Evolutionary conservation across 2,113 vertebrate genomes (phyloP).

Genomic region (Orientallactaga bullata): DNA sequence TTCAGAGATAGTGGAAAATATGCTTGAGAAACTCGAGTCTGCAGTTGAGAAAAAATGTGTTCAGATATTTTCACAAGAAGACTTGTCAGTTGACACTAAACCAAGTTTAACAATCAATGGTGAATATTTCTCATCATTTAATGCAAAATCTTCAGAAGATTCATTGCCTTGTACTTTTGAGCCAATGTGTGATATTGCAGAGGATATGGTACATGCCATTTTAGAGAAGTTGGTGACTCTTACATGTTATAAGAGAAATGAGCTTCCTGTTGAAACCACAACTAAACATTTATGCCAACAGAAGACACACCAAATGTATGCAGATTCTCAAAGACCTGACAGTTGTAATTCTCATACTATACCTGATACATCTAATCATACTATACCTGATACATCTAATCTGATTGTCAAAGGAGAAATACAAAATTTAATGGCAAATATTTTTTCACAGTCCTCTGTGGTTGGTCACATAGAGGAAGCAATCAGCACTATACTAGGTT

Average conservation of each 20-base stretch:
- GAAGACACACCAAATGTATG: neutral
- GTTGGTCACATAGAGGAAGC: slow-evolving; percentile 72
- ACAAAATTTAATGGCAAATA: slow-evolving; percentile 65
- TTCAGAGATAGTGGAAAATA: slow-evolving; percentile 81
- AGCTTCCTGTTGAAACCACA: slow-evolving; percentile 10
- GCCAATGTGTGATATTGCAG: slow-evolving; percentile 75
- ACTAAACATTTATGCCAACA: neutral
- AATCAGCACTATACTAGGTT: slow-evolving; percentile 72
- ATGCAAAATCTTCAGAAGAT: neutral
- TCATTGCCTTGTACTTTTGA: neutral
- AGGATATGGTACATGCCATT: slow-evolving; percentile 78
- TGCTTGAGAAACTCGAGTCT: slow-evolving; percentile 76
- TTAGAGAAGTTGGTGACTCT: slow-evolving; percentile 73
- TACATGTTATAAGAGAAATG: slow-evolving; percentile 46
- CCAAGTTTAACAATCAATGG: neutral
- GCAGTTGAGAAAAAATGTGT: slow-evolving; percentile 73
- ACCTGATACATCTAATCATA: neutral
- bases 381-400: neutral
- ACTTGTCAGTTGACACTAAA: slow-evolving; percentile 13
- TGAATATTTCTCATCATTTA: slow-evolving; percentile 38
- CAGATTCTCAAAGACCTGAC: neutral
- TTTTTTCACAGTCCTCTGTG: slow-evolving; percentile 72
- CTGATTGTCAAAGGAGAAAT: slow-evolving; percentile 66
- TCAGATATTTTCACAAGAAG: slow-evolving; percentile 74
- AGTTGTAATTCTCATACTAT: neutral